Evolutionary conservation across 1,140 invertebrate species (phyloP).

Genomic region (Euura lappo): DNA sequence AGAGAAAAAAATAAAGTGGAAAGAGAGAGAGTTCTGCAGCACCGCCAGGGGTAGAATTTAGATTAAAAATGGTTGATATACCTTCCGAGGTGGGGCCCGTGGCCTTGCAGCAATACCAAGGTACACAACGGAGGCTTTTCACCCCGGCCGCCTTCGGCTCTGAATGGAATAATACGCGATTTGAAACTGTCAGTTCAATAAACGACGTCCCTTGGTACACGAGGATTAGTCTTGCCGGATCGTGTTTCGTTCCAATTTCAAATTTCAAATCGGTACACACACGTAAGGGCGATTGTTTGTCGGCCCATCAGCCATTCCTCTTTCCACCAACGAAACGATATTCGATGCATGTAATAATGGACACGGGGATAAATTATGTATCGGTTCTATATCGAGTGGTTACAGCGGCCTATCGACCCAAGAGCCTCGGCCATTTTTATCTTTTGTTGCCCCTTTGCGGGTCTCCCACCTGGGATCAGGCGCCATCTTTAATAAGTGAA

Average conservation of each 20-base stretch:
- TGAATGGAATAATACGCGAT: slow-evolving; percentile 2
- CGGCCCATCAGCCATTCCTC: background rate
- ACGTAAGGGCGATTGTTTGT: background rate
- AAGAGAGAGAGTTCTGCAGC: background rate
- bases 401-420: too few relatives aligned
- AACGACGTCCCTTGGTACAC: background rate
- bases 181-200: slow-evolving; percentile 7
- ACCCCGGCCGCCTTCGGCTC: background rate
- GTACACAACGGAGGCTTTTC: background rate
- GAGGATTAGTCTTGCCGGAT: slow-evolving; percentile 1
- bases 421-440: too few relatives aligned
- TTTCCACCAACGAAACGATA: too few relatives aligned
- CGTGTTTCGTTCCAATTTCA: background rate
- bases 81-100: background rate
- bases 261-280: background rate
- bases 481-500: slow-evolving; percentile 4
- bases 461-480: background rate
- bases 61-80: slow-evolving; percentile 5
- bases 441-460: too few relatives aligned
- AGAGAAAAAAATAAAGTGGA: background rate
- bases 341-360: too few relatives aligned
- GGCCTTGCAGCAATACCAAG: background rate
- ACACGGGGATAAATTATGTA: too few relatives aligned
- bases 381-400: too few relatives aligned
- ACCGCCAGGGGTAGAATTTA: slow-evolving; percentile 2